phyloP scores from a whole-genome alignment of 2,797 vertebrate species.

The Masticophis lateralis region DNA sequence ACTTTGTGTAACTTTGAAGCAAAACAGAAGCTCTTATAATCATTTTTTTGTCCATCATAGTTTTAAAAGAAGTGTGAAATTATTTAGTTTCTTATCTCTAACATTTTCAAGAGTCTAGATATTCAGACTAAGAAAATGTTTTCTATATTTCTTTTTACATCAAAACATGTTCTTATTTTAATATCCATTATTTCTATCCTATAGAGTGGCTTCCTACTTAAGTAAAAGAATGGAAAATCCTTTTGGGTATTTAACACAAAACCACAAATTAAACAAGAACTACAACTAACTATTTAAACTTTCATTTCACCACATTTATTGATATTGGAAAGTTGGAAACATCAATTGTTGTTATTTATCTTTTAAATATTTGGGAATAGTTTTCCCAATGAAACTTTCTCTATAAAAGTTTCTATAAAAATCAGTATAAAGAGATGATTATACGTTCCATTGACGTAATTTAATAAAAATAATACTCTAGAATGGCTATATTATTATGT shows the following conservation, averaged over 20 bases:
- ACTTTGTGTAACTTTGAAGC: slow-evolving; percentile 47
- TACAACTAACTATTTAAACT: slow-evolving; percentile 14
- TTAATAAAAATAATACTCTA: not conserved
- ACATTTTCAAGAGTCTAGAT: not conserved
- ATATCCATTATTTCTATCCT: slow-evolving; percentile 6
- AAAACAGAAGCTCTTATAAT: slow-evolving; percentile 41
- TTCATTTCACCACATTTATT: not conserved
- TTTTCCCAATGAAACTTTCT: not conserved
- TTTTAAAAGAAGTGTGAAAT: slow-evolving; percentile 30
- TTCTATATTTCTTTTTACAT: slow-evolving; percentile 29
- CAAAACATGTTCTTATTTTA: slow-evolving; percentile 17
- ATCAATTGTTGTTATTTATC: not conserved
- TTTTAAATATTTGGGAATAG: not conserved
- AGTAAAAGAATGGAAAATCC: slow-evolving; percentile 25
- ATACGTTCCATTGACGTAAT: not conserved
- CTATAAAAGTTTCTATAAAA: not conserved
- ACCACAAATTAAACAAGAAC: slow-evolving; percentile 10
- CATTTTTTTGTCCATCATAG: slow-evolving; percentile 27
- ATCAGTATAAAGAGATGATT: not conserved
- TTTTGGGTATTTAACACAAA: slow-evolving; percentile 29
- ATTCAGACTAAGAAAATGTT: slow-evolving; percentile 18
- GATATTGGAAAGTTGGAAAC: not conserved
- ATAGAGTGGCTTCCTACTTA: slow-evolving; percentile 24
- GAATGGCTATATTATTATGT: not conserved
- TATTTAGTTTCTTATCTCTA: slow-evolving; percentile 23